Percentiles rank a stretch among this genome's conserved stretches.
Conservation (phyloP, 2,888 invertebrate species). For the Dynastes hyllus region DNA sequence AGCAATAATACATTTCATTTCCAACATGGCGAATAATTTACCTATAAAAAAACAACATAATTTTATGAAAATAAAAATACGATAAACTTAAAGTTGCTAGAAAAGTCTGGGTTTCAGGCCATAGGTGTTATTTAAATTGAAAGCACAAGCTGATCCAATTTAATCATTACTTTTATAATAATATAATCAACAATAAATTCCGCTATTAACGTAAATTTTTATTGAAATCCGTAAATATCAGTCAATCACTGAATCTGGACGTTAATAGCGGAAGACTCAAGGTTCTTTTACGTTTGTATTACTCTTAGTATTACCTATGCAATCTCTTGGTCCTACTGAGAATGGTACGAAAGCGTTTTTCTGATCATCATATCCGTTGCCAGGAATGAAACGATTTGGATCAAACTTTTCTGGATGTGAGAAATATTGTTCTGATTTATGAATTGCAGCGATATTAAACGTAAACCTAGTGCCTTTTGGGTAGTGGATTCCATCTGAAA, state of each 20-base stretch:
- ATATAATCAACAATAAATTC: no score
- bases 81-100: not conserved
- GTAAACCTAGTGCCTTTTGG: conserved; percentile 43
- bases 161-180: no score
- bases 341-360: conserved; percentile 41
- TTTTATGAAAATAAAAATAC: not conserved
- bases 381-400: conserved; percentile 55
- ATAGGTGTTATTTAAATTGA: no score
- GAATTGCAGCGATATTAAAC: conserved; percentile 44
- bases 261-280: no score
- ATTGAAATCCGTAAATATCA: no score
- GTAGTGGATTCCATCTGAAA: conserved; percentile 37
- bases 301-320: conserved; percentile 32
- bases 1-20: conserved; percentile 23
- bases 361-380: conserved; percentile 35
- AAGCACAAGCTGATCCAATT: no score
- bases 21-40: conserved; percentile 38
- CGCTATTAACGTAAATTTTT: no score
- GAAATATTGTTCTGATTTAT: conserved; percentile 51
- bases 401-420: conserved; percentile 55
- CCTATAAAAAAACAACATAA: conserved; percentile 1
- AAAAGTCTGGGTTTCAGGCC: not conserved
- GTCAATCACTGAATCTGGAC: no score
- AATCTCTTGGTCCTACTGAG: conserved; percentile 44
- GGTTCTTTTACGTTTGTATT: no score